Evolutionary conservation across 2,888 invertebrate genomes (phyloP).

Genomic region (Habroteleia sp.): DNA sequence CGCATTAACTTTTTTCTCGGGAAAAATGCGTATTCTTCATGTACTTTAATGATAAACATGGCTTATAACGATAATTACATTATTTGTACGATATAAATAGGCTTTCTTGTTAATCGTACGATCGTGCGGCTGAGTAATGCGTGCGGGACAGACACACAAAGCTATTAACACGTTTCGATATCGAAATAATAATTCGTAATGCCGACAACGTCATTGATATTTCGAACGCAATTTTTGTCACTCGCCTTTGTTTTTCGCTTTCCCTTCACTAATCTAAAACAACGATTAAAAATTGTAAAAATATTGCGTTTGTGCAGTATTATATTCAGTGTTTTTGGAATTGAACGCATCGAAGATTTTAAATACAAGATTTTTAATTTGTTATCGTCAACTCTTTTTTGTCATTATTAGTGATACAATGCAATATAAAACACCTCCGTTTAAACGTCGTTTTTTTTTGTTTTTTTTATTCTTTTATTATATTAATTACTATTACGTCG

Average conservation of each 20-base stretch:
- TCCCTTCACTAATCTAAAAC: slow-evolving; percentile 50
- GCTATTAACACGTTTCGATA: slow-evolving; percentile 48
- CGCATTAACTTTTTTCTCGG: slow-evolving; percentile 36
- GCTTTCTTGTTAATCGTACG: slow-evolving; percentile 56
- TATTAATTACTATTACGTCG: slow-evolving; percentile 27
- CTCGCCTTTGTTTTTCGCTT: background rate
- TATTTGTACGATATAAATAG: slow-evolving; percentile 63
- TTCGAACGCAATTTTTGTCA: slow-evolving; percentile 36
- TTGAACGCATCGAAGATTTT: slow-evolving; percentile 55
- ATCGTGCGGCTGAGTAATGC: slow-evolving; percentile 63
- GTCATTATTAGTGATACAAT: slow-evolving; percentile 34
- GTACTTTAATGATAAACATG: slow-evolving; percentile 46
- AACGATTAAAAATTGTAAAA: slow-evolving; percentile 57
- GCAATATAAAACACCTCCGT: slow-evolving; percentile 52
- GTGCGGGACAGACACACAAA: slow-evolving; percentile 54
- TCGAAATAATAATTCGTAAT: slow-evolving; percentile 42
- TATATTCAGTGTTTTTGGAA: slow-evolving; percentile 52
- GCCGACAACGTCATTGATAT: slow-evolving; percentile 51
- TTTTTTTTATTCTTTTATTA: slow-evolving; percentile 12
- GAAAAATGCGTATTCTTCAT: slow-evolving; percentile 24
- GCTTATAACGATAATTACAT: slow-evolving; percentile 56
- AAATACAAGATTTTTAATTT: slow-evolving; percentile 40
- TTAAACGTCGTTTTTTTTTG: slow-evolving; percentile 17
- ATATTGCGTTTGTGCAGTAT: slow-evolving; percentile 62
- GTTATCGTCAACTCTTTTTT: slow-evolving; percentile 13